phyloP scores from a whole-genome alignment of 2,113 vertebrate species.

The Copsychus sechellarum region DNA sequence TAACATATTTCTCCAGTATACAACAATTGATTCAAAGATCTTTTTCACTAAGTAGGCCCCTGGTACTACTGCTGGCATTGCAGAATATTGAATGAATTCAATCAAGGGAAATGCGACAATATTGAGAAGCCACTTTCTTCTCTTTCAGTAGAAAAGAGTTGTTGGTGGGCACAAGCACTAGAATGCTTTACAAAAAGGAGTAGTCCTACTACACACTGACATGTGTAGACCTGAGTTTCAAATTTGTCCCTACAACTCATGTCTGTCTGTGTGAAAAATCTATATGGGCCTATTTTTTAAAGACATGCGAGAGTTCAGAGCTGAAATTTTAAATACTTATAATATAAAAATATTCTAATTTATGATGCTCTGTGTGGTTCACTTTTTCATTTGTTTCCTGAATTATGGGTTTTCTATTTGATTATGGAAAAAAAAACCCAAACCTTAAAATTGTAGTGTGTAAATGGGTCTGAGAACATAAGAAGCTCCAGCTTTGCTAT shows the following conservation, averaged over 20 bases:
- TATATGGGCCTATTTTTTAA: background rate
- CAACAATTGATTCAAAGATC: background rate
- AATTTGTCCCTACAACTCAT: background rate
- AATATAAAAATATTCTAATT: background rate
- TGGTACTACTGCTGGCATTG: background rate
- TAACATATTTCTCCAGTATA: background rate
- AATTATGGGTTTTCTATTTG: background rate
- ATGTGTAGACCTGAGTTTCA: background rate
- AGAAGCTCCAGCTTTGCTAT: background rate
- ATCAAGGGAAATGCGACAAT: background rate
- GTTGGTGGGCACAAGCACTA: background rate
- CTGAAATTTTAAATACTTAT: background rate
- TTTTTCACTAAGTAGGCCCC: background rate
- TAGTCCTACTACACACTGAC: background rate
- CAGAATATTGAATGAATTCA: background rate
- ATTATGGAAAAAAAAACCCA: background rate
- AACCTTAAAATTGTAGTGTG: background rate
- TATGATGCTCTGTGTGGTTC: background rate
- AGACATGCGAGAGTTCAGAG: background rate
- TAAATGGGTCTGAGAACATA: background rate
- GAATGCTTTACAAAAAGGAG: background rate
- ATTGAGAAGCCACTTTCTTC: background rate
- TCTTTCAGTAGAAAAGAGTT: background rate
- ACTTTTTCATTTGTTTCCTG: background rate
- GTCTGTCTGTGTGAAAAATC: background rate